phyloP scores from a whole-genome alignment of 2,888 invertebrate genomes.

The Lasioglossum figueresi region DNA sequence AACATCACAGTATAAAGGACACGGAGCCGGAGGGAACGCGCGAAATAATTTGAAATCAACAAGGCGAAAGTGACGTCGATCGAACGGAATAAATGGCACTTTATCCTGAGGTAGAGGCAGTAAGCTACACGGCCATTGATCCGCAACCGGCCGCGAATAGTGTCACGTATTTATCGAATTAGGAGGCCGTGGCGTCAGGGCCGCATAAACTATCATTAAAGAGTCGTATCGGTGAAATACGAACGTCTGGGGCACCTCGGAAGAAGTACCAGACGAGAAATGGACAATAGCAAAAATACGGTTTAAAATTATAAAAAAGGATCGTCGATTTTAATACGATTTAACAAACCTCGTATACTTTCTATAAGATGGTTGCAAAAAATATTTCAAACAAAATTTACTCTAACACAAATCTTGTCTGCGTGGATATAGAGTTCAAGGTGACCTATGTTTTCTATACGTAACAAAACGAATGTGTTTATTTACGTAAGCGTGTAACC shows the following conservation, averaged over 20 bases:
- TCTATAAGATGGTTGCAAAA: too few species aligned
- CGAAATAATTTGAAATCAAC: constrained; percentile 50
- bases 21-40: background rate
- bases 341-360: background rate
- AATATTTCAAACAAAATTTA: background rate
- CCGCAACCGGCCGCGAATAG: constrained; percentile 38
- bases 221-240: constrained; percentile 55
- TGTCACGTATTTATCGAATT: constrained; percentile 28
- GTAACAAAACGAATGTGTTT: background rate
- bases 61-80: constrained; percentile 14
- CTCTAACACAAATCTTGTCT: background rate
- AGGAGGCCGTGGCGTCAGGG: background rate
- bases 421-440: background rate
- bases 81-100: constrained; percentile 30
- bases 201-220: constrained; percentile 63
- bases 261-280: background rate
- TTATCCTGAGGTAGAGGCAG: constrained; percentile 10
- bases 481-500: background rate
- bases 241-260: constrained; percentile 8
- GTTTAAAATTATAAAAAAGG: background rate
- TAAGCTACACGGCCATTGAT: constrained; percentile 27
- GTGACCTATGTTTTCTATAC: background rate
- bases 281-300: background rate
- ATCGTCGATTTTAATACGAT: background rate
- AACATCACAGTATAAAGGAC: background rate